Base-by-base conservation (phyloP, 2,113 vertebrate genomes). In the Chlorodrepanis virens region DNA sequence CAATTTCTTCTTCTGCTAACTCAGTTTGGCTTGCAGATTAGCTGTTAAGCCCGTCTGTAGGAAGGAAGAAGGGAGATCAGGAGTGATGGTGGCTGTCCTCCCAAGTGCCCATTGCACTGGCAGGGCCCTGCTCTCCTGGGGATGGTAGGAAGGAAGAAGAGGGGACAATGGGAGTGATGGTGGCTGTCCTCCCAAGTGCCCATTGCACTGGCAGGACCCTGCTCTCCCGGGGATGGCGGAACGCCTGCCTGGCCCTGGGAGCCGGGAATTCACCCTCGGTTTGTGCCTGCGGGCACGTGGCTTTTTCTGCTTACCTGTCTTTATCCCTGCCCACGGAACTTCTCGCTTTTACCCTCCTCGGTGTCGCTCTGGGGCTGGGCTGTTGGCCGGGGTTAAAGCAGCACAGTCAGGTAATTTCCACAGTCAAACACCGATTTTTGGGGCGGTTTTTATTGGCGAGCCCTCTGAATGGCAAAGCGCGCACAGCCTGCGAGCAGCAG, bases 401-500 rank as follows among this genome's bases (percentile, higher is more conserved):
- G 7, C 5, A 1, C 35, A 21, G 1, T 12, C 20, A 31, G 19
- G 6, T 39, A 31, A 14, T 54, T 57, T 10, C 7, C 40, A 39
- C 49, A 3, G 23, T 11, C 69, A 35, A 39, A 4, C 24, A 21
- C 12, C 18, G n/a, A 15, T 14, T 83, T 83, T 70, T 44, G 71
- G 42, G 29, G 63, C 37, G 49, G 2, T 35, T 68, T 56, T 56
- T 24, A 2, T 24, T 21, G 42, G 57, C 12, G 2, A 20, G 10
- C 14, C 1, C 8, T n/a, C 19, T 1, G 29, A 31, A 5, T 9
- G 53, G 8, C 14, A 5, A 22, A 39, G 47, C 4, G 52, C 18
- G 60, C 70, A 0, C 31, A 45, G 10, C 17, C 8, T 83, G 44
- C 3, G 31, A 35, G 63, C 98, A 95, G 98, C 96, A 98, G 98